phyloP scores from a whole-genome alignment of 1,140 invertebrate genomes.

The Drosophila eugracilis region DNA sequence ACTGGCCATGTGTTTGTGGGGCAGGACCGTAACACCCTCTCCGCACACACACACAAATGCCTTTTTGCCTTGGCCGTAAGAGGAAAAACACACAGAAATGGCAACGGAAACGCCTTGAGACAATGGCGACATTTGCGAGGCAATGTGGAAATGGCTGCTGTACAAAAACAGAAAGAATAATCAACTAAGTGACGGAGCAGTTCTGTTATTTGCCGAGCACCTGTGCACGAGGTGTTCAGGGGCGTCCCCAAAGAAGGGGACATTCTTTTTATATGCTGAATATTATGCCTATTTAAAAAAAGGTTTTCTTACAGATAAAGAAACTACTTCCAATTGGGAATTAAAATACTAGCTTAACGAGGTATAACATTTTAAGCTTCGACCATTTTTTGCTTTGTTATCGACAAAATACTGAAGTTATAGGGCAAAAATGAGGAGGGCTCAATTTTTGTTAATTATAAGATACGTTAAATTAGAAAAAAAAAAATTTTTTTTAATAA shows the following conservation, averaged over 20 bases:
- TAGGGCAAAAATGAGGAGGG: too few relatives aligned
- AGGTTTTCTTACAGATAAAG: neutral
- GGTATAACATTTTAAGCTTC: too few relatives aligned
- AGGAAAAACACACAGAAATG: constrained; percentile 33
- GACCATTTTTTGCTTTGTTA: too few relatives aligned
- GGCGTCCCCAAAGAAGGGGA: constrained; percentile 4
- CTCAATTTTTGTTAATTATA: too few relatives aligned
- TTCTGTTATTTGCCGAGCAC: constrained; percentile 44
- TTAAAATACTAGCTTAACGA: neutral
- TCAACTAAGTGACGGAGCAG: constrained; percentile 69
- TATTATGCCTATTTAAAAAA: neutral
- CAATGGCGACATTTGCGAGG: constrained; percentile 67
- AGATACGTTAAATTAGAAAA: too few relatives aligned
- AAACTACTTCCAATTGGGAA: neutral
- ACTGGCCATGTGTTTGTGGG: constrained; percentile 17
- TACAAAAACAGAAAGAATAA: constrained; percentile 59
- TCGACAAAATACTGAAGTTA: too few relatives aligned
- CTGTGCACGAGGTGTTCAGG: constrained; percentile 38
- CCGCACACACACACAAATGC: constrained; percentile 42
- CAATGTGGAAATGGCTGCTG: constrained; percentile 38
- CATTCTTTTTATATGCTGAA: neutral
- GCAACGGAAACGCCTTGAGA: constrained; percentile 60
- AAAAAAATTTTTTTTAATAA: too few relatives aligned
- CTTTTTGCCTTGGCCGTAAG: constrained; percentile 38
- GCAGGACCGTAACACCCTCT: neutral